Evolutionary conservation across 2,113 vertebrate genomes (phyloP).

Genomic region (Rhinoderma darwinii): DNA sequence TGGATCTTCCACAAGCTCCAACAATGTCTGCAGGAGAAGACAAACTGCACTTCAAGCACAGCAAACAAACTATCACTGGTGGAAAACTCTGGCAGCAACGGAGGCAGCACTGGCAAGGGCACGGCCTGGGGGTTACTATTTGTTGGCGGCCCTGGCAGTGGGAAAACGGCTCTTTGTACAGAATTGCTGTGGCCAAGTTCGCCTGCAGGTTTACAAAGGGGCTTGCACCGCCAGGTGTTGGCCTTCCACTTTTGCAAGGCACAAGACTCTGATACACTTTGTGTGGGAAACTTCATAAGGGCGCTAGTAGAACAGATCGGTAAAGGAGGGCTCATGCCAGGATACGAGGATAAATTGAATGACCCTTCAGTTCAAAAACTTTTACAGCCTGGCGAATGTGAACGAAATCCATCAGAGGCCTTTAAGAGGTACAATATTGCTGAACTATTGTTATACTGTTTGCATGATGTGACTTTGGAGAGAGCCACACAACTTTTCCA

Average conservation of each 20-base stretch:
- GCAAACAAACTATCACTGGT: conserved; percentile 74
- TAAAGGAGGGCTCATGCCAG: conserved; percentile 82
- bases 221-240: conserved; percentile 85
- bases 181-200: conserved; percentile 95
- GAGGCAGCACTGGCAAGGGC: conserved; percentile 75
- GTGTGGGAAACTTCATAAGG: conserved; percentile 86
- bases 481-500: too few species aligned
- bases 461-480: not conserved
- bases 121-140: conserved; percentile 91
- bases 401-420: conserved; percentile 92
- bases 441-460: not conserved
- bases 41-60: conserved; percentile 74
- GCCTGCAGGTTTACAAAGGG: conserved; percentile 80
- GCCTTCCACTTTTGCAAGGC: conserved; percentile 96
- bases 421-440: conserved; percentile 88
- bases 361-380: conserved; percentile 86
- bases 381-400: conserved; percentile 89
- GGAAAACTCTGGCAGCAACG: conserved; percentile 73
- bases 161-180: conserved; percentile 92
- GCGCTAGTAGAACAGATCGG: conserved; percentile 87
- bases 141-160: conserved; percentile 93
- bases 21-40: conserved; percentile 98
- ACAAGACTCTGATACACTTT: conserved; percentile 90
- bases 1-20: conserved; percentile 99
- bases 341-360: conserved; percentile 90